Evolutionary conservation across 2,797 vertebrate genomes (phyloP).

Genomic region (Austrolebias charrua): DNA sequence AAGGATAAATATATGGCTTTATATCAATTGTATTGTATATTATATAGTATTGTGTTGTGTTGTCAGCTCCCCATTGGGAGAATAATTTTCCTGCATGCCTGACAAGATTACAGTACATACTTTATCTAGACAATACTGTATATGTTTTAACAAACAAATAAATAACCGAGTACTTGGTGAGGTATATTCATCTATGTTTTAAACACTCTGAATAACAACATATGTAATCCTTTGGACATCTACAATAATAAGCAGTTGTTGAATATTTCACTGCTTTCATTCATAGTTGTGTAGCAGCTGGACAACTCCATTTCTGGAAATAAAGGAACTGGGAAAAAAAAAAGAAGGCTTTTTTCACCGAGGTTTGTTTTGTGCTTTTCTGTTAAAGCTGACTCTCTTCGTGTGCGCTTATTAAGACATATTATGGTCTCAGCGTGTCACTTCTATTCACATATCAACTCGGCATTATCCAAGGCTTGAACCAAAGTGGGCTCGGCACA

Average conservation of each 20-base stretch:
- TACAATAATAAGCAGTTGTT: not conserved
- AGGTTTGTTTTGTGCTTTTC: slow-evolving; percentile 9
- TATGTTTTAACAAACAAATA: not conserved
- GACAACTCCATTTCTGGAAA: not conserved
- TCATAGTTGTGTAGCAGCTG: slow-evolving; percentile 10
- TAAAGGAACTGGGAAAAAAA: slow-evolving; percentile 14
- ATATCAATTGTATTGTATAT: too few species aligned
- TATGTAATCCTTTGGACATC: too few species aligned
- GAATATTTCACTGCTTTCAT: not conserved
- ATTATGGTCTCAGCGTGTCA: slow-evolving; percentile 29
- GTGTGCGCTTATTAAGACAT: slow-evolving; percentile 32
- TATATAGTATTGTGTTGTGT: too few species aligned
- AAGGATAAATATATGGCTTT: too few species aligned
- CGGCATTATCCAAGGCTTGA: slow-evolving; percentile 39
- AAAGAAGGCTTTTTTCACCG: slow-evolving; percentile 8
- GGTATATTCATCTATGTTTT: not conserved
- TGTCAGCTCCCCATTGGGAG: too few species aligned
- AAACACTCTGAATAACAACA: slow-evolving; percentile 3
- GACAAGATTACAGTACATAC: not conserved
- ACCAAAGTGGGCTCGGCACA: slow-evolving; percentile 27
- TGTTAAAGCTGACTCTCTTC: slow-evolving; percentile 6
- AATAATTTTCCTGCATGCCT: too few species aligned
- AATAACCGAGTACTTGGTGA: not conserved
- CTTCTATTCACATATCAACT: slow-evolving; percentile 30
- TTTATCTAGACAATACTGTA: not conserved